Conservation (phyloP, 2,113 vertebrate species). For the Odontophorus gujanensis region DNA sequence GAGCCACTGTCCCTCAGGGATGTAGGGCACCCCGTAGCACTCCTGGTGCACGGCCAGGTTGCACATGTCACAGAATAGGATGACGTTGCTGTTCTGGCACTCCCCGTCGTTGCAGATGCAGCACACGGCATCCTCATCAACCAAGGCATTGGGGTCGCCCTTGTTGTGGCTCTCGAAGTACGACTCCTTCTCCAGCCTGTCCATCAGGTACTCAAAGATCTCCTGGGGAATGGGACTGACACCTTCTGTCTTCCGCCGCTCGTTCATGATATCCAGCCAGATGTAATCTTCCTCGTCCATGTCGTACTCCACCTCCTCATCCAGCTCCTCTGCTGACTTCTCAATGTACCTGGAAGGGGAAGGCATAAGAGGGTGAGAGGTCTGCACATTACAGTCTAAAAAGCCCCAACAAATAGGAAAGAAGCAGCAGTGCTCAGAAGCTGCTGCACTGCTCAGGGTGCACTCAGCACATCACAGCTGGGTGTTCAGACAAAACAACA, state of each 20-base stretch:
- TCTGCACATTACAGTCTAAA: neutral
- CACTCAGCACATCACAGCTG: neutral
- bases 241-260: conserved; percentile 90
- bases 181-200: conserved; percentile 96
- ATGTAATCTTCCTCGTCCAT: conserved; percentile 99
- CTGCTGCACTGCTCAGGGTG: neutral
- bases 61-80: conserved; percentile 99
- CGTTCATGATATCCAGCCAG: conserved; percentile 99
- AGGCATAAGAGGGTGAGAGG: neutral
- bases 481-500: neutral
- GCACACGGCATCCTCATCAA: conserved; percentile 96
- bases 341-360: conserved; percentile 90
- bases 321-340: conserved; percentile 96
- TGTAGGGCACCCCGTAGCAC: conserved; percentile 98
- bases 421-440: neutral
- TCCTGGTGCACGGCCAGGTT: conserved; percentile 98
- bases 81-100: conserved; percentile 99
- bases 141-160: conserved; percentile 93
- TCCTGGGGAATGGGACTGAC: conserved; percentile 96
- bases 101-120: conserved; percentile 99
- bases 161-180: conserved; percentile 99
- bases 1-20: conserved; percentile 98
- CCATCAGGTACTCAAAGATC: conserved; percentile 98
- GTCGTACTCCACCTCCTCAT: conserved; percentile 98
- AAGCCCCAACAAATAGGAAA: neutral